Percentiles rank a stretch among this genome's conserved stretches.
phyloP scores from a whole-genome alignment of 2,797 vertebrate genomes.

The Galago senegalensis region DNA sequence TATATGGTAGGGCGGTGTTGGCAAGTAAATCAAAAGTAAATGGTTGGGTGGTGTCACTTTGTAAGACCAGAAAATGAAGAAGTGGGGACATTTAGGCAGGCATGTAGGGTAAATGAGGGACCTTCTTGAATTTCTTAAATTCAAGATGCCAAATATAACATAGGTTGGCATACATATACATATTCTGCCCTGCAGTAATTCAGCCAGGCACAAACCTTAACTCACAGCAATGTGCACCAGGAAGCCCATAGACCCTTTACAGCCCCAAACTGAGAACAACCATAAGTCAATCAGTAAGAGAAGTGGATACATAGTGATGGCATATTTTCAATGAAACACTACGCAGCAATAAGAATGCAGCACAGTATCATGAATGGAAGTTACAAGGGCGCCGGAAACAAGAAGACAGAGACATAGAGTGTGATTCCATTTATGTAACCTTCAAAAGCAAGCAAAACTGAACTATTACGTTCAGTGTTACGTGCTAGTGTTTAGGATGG shows the following conservation, averaged over 20 bases:
- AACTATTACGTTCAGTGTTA: neutral
- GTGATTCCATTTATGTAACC: fast-evolving
- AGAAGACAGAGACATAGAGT: neutral
- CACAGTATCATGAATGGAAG: neutral
- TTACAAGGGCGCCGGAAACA: neutral
- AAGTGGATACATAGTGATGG: neutral
- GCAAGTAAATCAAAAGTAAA: neutral
- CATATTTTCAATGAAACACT: neutral
- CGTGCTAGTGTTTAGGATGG: neutral
- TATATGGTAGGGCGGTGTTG: neutral
- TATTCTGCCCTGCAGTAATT: neutral
- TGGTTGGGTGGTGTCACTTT: neutral
- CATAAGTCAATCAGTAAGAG: neutral
- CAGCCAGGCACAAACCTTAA: neutral
- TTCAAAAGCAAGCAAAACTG: neutral
- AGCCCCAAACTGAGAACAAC: neutral
- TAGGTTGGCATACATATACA: neutral
- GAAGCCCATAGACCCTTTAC: neutral
- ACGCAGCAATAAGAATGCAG: fast-evolving
- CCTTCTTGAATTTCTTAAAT: neutral
- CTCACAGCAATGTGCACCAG: neutral
- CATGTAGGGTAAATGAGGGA: neutral
- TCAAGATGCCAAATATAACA: neutral
- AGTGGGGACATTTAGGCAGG: neutral
- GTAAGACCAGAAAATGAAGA: neutral